These are phyloP conservation scores for Aplodontia rufa DNA, from an alignment of 2,113 vertebrate species.

Conservation along the genomic window DNA sequence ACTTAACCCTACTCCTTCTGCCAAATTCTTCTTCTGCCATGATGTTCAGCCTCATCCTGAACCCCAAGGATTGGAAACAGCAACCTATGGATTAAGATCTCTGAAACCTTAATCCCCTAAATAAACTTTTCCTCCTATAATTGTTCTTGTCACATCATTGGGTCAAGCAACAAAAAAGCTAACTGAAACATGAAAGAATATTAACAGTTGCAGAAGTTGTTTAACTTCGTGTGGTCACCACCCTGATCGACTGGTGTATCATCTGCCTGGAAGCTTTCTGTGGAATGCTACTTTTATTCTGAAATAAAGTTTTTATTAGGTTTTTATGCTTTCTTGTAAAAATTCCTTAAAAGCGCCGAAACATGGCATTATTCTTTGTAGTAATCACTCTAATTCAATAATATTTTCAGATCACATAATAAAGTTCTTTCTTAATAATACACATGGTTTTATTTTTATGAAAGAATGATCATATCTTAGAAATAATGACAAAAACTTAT, in stretches of 20 bases:
- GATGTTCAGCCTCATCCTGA: no score
- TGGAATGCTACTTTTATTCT: not conserved
- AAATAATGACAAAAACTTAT: not conserved
- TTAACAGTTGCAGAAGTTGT: not conserved
- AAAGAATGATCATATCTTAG: not conserved
- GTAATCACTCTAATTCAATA: not conserved
- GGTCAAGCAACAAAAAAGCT: no score
- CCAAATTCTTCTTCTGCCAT: no score
- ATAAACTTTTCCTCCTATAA: no score
- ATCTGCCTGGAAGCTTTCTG: not conserved
- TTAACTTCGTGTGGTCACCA: not conserved
- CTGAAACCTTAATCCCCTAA: no score
- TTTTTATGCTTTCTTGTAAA: not conserved
- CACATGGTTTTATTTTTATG: not conserved
- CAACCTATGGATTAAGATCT: no score
- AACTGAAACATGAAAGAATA: no score
- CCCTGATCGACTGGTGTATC: not conserved
- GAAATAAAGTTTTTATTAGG: not conserved
- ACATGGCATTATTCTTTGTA: not conserved
- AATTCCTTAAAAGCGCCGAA: not conserved
- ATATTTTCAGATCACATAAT: not conserved
- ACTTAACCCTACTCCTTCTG: no score
- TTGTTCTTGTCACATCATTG: no score
- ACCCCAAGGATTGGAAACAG: no score
- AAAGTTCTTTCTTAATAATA: not conserved